Conservation (phyloP, 2,797 vertebrate genomes). For the Lacerta bilineata region DNA sequence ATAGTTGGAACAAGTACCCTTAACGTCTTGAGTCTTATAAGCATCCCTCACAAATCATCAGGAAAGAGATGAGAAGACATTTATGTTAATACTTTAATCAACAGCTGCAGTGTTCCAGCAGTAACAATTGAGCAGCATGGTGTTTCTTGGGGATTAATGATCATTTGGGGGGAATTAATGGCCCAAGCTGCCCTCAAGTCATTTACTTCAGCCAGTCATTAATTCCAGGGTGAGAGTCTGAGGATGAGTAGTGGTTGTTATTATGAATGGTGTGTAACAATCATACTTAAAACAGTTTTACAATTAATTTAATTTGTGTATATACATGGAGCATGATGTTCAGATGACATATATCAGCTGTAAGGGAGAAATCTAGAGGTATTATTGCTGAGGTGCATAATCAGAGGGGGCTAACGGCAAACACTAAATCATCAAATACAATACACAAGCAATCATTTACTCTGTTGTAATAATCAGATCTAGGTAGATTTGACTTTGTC, state of each 20-base stretch:
- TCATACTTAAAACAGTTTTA: fast-evolving
- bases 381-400: neutral
- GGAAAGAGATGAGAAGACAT: neutral
- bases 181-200: neutral
- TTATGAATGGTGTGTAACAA: neutral
- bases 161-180: constrained; percentile 31
- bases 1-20: constrained; percentile 10
- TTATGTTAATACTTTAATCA: constrained; percentile 13
- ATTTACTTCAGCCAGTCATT: neutral
- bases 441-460: neutral
- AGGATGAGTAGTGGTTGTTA: constrained; percentile 12
- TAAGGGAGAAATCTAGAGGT: neutral
- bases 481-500: neutral
- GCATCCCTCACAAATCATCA: neutral
- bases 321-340: fast-evolving
- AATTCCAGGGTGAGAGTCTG: constrained; percentile 15
- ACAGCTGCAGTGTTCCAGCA: neutral
- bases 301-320: neutral
- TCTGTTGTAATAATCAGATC: neutral
- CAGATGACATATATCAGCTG: neutral
- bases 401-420: neutral
- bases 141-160: neutral
- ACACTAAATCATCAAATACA: neutral
- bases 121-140: neutral
- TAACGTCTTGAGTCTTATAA: neutral